These are phyloP conservation scores for Ganaspis sp. DNA, from an alignment of 1,140 invertebrate genomes.

Conservation along the genomic window DNA sequence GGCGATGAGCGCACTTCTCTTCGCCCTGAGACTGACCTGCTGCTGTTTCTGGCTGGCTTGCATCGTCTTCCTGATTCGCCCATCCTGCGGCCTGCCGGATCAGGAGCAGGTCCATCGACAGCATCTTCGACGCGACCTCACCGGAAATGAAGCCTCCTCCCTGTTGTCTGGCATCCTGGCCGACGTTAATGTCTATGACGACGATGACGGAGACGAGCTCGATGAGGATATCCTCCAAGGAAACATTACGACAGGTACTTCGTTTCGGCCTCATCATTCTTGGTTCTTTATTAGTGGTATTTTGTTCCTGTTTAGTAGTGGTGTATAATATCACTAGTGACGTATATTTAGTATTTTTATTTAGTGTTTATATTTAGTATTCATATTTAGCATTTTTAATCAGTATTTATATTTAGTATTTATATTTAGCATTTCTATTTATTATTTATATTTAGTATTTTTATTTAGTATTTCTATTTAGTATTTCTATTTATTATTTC, in stretches of 20 bases:
- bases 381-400: no score
- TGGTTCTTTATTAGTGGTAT: no score
- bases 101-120: slow-evolving; percentile 37
- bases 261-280: slow-evolving; percentile 2
- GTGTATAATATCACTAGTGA: no score
- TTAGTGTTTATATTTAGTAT: no score
- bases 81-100: slow-evolving; percentile 48
- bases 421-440: no score
- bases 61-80: slow-evolving; percentile 64
- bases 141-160: slow-evolving; percentile 54
- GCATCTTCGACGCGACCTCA: slow-evolving; percentile 28
- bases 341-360: no score
- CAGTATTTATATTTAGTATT: no score
- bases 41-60: slow-evolving; percentile 68
- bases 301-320: no score
- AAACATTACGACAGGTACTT: slow-evolving; percentile 69
- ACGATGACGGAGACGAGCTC: slow-evolving; percentile 51
- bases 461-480: no score
- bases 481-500: no score
- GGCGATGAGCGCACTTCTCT: slow-evolving; percentile 76
- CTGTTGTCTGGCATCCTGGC: slow-evolving; percentile 52
- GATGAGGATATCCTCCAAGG: slow-evolving; percentile 66
- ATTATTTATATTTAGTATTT: no score
- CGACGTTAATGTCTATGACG: slow-evolving; percentile 62
- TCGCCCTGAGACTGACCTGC: slow-evolving; percentile 72